Evolutionary conservation across 1,140 invertebrate genomes (phyloP), one percentile per base, ranked within the genome.

Genomic region (Aleiodes sp.): DNA sequence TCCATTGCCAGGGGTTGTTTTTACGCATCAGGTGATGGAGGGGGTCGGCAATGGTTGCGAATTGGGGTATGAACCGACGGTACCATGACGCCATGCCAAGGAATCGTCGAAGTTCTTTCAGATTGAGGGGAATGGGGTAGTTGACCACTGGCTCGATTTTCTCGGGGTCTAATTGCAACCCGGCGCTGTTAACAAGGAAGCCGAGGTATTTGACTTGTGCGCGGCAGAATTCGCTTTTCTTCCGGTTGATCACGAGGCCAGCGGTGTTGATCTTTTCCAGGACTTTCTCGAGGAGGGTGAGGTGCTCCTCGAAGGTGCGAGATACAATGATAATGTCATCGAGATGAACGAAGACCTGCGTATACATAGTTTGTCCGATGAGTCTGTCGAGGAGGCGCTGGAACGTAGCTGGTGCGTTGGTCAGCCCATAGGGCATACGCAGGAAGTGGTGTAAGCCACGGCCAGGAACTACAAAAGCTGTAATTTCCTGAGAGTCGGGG

Each of bases 81-180:
- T 84, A 86, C 64, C 76, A 86, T 1, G 76, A 77, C 0, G 71
- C 35, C 16, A 85, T 70, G 0, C 82, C 83, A 4, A 85, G 35
- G 65, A 84, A 84, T 24, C 71, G 59, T 39, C 80, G 76, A 0
- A 87, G 37, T 56, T 85, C 73, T 2, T 73, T 76, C 0, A 70
- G 4, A 26, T 70, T 83, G 16, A 16, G 70, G 0, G 82, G 76
- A 16, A 19, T 63, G 0, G 83, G 76, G 63, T 80, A 84, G 0
- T 80, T 31, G 31, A 69, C 14, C 2, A 87, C 72, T 0, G 77
- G 68, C 1, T 46, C 59, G 2, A 80, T 64, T 60, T 84, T 84
- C 2, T 75, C 77, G 2, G 78, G 69, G 67, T 83, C 72, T 2
- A 78, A 75, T 46, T 65, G 21, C 0, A 82, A 57, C 0, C 83